These are phyloP conservation scores for Oreonectes daqikongensis DNA, from an alignment of 2,797 vertebrate species.

Conservation along the genomic window DNA sequence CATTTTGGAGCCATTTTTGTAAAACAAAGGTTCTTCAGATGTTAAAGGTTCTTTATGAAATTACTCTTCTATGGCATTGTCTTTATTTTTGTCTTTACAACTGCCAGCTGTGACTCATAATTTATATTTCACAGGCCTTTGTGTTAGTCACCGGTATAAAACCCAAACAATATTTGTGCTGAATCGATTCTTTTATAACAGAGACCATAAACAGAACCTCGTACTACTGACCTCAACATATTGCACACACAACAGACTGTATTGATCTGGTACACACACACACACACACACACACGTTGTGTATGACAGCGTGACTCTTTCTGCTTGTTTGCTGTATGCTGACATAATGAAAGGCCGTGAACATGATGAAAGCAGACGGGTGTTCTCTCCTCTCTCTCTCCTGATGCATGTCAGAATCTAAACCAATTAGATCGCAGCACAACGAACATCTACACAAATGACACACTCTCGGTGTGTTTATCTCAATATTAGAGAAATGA, in stretches of 20 bases:
- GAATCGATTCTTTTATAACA: background rate
- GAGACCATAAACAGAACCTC: background rate
- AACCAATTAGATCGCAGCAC: background rate
- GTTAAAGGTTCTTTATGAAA: too few relatives aligned
- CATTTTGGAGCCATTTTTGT: too few relatives aligned
- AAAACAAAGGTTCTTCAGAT: background rate
- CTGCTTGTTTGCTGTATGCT: background rate
- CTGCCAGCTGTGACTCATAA: background rate
- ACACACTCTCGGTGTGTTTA: background rate
- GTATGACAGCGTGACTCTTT: constrained; percentile 1
- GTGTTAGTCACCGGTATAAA: background rate
- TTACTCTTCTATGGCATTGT: too few relatives aligned
- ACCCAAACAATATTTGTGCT: background rate
- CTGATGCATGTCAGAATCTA: constrained; percentile 9
- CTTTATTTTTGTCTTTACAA: too few relatives aligned
- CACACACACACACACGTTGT: background rate
- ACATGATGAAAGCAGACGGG: constrained; percentile 3
- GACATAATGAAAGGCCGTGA: constrained; percentile 1
- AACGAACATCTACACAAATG: background rate
- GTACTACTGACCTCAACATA: background rate
- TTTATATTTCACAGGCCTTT: background rate
- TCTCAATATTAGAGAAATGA: constrained; percentile 2
- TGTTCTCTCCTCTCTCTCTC: background rate
- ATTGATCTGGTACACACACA: background rate
- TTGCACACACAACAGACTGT: background rate